phyloP scores from a whole-genome alignment of 2,113 vertebrate species.

The Mormyrus iriodes region DNA sequence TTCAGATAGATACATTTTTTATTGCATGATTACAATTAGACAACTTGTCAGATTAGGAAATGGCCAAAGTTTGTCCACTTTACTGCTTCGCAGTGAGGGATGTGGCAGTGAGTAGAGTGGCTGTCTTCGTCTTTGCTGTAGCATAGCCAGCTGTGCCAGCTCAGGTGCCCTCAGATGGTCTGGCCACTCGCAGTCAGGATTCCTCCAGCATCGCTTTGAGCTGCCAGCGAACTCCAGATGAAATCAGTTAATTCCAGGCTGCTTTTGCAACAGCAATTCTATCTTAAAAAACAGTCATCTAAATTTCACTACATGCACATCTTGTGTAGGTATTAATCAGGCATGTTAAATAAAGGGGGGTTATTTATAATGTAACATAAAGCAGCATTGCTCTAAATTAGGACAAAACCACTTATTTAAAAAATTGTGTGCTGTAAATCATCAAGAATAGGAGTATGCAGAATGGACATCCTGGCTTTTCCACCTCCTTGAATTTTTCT shows the following conservation, averaged over 20 bases:
- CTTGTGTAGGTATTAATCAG: not conserved
- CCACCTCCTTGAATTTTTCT: not conserved
- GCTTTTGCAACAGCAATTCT: constrained; percentile 41
- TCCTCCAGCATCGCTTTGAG: not conserved
- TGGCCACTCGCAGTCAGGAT: not conserved
- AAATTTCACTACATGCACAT: constrained; percentile 18
- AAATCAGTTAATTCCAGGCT: constrained; percentile 67
- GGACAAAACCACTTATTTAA: not conserved
- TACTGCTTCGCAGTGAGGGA: not conserved
- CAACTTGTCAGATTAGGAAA: not conserved
- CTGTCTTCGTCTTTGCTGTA: constrained; percentile 53
- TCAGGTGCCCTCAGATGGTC: constrained; percentile 61
- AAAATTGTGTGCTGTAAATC: not conserved
- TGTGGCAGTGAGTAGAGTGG: not conserved
- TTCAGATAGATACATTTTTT: not conserved
- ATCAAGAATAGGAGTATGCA: not conserved
- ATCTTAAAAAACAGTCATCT: constrained; percentile 33
- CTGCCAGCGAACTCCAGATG: constrained; percentile 73
- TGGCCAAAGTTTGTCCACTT: not conserved
- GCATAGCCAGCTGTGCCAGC: constrained; percentile 64
- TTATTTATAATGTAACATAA: not conserved
- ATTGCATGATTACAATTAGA: not conserved
- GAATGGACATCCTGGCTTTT: not conserved
- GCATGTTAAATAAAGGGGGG: not conserved
- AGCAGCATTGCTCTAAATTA: not conserved